These are phyloP conservation scores for Romanomermis culicivorax DNA, from an alignment of 2,888 invertebrate species.

Conservation along the genomic window DNA sequence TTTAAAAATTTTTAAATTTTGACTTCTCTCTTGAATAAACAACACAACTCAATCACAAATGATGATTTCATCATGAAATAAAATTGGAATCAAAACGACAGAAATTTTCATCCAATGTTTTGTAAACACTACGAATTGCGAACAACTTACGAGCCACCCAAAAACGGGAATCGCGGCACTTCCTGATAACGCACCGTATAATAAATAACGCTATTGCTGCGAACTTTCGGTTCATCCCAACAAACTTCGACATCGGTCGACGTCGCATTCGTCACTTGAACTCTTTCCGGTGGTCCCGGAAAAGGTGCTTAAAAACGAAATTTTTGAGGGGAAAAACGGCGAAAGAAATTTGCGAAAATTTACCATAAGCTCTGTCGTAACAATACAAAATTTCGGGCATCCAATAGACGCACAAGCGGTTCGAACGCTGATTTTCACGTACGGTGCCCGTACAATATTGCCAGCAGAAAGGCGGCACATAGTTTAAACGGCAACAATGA, in stretches of 20 bases:
- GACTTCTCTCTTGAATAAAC: no score
- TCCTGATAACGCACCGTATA: conserved; percentile 21
- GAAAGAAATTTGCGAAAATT: background rate
- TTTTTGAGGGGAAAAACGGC: background rate
- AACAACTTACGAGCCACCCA: conserved; percentile 15
- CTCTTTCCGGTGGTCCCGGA: conserved; percentile 18
- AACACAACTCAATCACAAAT: no score
- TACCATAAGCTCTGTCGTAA: conserved; percentile 22
- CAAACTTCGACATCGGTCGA: conserved; percentile 17
- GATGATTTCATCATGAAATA: no score
- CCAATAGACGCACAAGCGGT: conserved; percentile 26
- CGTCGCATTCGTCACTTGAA: conserved; percentile 17
- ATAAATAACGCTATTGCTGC: conserved; percentile 13
- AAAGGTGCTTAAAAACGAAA: conserved; percentile 16
- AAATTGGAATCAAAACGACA: no score
- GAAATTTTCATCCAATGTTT: no score
- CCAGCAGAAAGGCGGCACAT: conserved; percentile 26
- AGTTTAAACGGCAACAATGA: conserved; percentile 25
- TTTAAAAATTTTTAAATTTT: conserved; percentile 1
- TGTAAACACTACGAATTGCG: no score
- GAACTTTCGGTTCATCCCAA: conserved; percentile 14
- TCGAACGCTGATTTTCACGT: conserved; percentile 22
- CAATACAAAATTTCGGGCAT: conserved; percentile 27
- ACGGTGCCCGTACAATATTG: conserved; percentile 23
- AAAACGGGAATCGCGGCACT: conserved; percentile 18